Evolutionary conservation across 2,888 invertebrate species (phyloP).

Genomic region (Itoplectis maculator): DNA sequence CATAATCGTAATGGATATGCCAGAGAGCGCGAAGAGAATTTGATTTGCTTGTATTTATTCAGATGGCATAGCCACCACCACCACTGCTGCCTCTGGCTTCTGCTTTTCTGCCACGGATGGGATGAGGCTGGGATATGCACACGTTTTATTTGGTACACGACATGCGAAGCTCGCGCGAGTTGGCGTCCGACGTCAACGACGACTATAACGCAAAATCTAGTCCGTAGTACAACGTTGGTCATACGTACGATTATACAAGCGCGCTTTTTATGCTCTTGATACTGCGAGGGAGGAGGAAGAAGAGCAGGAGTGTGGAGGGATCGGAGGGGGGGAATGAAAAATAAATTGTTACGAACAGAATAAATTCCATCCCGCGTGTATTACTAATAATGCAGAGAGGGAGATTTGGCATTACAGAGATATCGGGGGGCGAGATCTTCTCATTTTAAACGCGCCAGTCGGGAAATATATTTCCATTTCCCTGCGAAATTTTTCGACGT

Average conservation of each 20-base stretch:
- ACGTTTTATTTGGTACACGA: conserved; percentile 47
- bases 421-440: not conserved
- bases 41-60: conserved; percentile 71
- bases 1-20: conserved; percentile 69
- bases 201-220: conserved; percentile 51
- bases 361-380: conserved; percentile 3
- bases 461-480: not conserved
- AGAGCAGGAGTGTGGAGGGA: too few relatives aligned
- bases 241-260: conserved; percentile 42
- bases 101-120: conserved; percentile 33
- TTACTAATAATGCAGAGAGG: not conserved
- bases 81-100: conserved; percentile 29
- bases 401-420: conserved; percentile 4
- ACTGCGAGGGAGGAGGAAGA: not conserved
- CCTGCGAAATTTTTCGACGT: too few relatives aligned
- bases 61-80: conserved; percentile 65
- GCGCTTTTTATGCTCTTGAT: conserved; percentile 25
- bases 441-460: not conserved
- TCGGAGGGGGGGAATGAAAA: conserved; percentile 33
- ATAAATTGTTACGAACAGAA: conserved; percentile 61
- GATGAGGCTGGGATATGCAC: conserved; percentile 45
- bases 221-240: conserved; percentile 26
- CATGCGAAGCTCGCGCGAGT: conserved; percentile 47
- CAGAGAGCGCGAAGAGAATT: conserved; percentile 67
- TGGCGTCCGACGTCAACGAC: conserved; percentile 53